phyloP scores from a whole-genome alignment of 2,797 vertebrate species.

The Phoxinus dragarum region DNA sequence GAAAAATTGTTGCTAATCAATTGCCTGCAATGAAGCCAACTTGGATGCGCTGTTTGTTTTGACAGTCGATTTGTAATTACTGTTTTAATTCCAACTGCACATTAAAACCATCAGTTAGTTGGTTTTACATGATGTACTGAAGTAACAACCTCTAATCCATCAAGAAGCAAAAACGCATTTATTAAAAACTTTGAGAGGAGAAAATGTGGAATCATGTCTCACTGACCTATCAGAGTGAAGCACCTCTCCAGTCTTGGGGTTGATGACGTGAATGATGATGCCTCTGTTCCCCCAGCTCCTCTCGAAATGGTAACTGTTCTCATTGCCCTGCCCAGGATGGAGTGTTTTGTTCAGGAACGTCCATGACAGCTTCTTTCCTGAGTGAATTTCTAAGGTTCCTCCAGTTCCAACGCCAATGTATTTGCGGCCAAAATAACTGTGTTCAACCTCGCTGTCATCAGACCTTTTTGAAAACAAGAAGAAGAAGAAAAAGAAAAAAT shows the following conservation, averaged over 20 bases:
- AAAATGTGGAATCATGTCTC: not conserved
- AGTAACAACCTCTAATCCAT: not conserved
- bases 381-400: conserved; percentile 90
- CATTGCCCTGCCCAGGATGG: conserved; percentile 83
- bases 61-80: conserved; percentile 51
- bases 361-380: conserved; percentile 90
- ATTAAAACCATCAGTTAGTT: conserved; percentile 44
- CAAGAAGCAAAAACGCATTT: conserved; percentile 1
- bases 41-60: conserved; percentile 42
- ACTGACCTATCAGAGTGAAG: conserved; percentile 86
- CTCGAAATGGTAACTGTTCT: conserved; percentile 89
- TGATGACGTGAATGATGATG: conserved; percentile 88
- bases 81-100: conserved; percentile 31
- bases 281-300: conserved; percentile 95
- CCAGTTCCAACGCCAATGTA: conserved; percentile 88
- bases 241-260: conserved; percentile 84
- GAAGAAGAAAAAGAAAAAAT: not conserved
- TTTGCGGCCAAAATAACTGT: conserved; percentile 92
- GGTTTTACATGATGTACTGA: conserved; percentile 8
- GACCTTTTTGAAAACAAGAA: conserved; percentile 72
- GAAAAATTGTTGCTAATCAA: conserved; percentile 34
- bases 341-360: conserved; percentile 93
- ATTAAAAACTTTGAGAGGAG: not conserved
- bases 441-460: conserved; percentile 77
- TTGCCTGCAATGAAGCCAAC: not conserved